Percentiles rank a stretch among this genome's conserved stretches.
phyloP scores from a whole-genome alignment of 2,888 invertebrate genomes.

The Meganola albula region DNA sequence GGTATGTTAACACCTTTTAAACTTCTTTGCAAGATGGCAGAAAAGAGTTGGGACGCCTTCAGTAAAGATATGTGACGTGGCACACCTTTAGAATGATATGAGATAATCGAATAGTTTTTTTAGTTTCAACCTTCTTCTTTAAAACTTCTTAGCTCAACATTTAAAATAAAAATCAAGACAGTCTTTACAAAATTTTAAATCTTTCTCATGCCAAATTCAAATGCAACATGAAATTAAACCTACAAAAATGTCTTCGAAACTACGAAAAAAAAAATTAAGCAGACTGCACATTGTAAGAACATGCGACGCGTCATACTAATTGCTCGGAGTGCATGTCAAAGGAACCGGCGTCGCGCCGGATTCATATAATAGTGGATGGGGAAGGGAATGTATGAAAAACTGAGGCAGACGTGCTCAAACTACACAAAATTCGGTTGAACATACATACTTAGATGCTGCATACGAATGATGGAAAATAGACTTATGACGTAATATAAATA shows the following conservation, averaged over 20 bases:
- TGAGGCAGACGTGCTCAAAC: conserved; percentile 51
- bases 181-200: neutral
- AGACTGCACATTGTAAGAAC: conserved; percentile 29
- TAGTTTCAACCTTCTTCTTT: too few species aligned
- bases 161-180: neutral
- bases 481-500: too few species aligned
- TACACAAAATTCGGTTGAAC: conserved; percentile 62
- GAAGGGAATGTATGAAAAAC: conserved; percentile 66
- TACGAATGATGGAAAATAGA: too few species aligned
- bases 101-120: too few species aligned
- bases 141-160: too few species aligned
- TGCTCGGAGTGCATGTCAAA: conserved; percentile 75
- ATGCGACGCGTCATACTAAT: conserved; percentile 65
- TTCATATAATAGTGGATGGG: conserved; percentile 71
- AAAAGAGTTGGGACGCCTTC: too few species aligned
- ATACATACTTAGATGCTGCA: too few species aligned
- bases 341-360: conserved; percentile 74
- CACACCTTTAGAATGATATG: too few species aligned
- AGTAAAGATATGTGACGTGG: too few species aligned
- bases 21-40: too few species aligned
- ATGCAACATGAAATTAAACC: too few species aligned
- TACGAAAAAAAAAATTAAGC: conserved; percentile 23
- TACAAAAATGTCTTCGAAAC: neutral
- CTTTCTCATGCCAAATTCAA: neutral
- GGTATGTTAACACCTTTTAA: too few species aligned